Evolutionary conservation across 2,888 invertebrate species (phyloP), one percentile per base, ranked within the genome.

Genomic region (Stenoptilia bipunctidactyla): DNA sequence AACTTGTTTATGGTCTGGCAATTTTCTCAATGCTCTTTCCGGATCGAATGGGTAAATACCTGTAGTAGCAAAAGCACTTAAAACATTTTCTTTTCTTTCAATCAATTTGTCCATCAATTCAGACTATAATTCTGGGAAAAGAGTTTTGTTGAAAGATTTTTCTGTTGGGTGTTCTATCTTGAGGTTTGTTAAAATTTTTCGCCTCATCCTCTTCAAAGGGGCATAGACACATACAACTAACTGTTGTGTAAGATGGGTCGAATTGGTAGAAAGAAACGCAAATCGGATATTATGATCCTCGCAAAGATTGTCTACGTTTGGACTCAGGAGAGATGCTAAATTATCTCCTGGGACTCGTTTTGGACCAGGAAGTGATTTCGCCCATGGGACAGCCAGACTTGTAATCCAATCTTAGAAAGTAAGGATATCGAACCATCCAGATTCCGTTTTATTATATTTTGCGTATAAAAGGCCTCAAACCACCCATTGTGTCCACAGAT

Each of bases 371-470:
- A 25, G 25, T 9, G 5, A 6, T 6, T 5, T 25, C 5, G 25
- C 25, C 25, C 25, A 25, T 9, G 25, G 25, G 9, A 25, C 9
- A 25, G 9, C 35, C 40, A 27, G 36, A 40, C 2, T 39, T 20
- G n/a, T 20, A 34, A 39, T 47, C 27, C 39, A 51, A 20, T 50
- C 43, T 34, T 43, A 40, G 36, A 50, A 51, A 2, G 13, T n/a
- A 10, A 13, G 36, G 3, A 34, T 13, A 34, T 53, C 49, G 30
- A 50, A 48, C 53, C 53, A 52, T 6, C 53, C 49, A 2, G 42
- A 42, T 27, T 46, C 43, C 1, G 51, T 30, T 9, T 47, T 15
- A 40, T 51, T 52, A 38, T 45, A 51, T 9, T 49, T 25, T 1
- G 50, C 33, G 8, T 37, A 45, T 15, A 13, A 6, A 13, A 51